Percentiles rank a stretch among this genome's conserved stretches.
These are phyloP conservation scores for Schmidtea mediterranea DNA, from an alignment of 1,140 invertebrate genomes.

Conservation along the genomic window DNA sequence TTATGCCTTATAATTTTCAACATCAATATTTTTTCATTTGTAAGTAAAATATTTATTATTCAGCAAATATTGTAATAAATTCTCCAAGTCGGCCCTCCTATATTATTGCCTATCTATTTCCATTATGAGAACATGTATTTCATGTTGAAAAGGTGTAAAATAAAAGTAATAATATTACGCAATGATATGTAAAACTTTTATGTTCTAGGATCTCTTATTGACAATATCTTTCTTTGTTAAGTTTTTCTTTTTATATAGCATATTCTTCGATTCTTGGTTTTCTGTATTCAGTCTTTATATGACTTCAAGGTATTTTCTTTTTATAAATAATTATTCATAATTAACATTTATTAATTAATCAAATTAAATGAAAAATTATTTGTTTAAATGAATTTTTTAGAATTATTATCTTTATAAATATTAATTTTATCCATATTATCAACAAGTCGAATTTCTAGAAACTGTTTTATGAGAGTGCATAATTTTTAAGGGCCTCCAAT, in stretches of 20 bases:
- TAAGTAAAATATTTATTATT: conserved; percentile 5
- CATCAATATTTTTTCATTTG: conserved; percentile 12
- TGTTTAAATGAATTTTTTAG: no score
- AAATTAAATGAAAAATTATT: no score
- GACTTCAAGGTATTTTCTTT: conserved; percentile 14
- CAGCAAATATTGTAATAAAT: not conserved
- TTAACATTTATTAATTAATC: conserved; percentile 1
- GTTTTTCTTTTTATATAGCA: conserved; percentile 12
- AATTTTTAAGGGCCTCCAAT: no score
- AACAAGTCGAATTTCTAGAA: no score
- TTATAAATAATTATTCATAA: not conserved
- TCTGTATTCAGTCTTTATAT: conserved; percentile 17
- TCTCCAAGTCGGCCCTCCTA: conserved; percentile 11
- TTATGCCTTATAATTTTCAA: conserved; percentile 13
- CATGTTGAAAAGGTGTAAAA: conserved; percentile 19
- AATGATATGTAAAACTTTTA: not conserved
- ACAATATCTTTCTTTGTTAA: conserved; percentile 15
- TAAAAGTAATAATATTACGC: conserved; percentile 13
- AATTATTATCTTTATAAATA: no score
- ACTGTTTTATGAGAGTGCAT: no score
- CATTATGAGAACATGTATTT: conserved; percentile 21
- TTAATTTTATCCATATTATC: no score
- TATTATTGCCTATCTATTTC: conserved; percentile 22
- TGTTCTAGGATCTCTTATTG: conserved; percentile 17
- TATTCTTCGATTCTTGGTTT: conserved; percentile 14